Evolutionary conservation across 2,797 vertebrate genomes (phyloP), one percentile per base, ranked within the genome.

Genomic region (Vespertilio murinus): DNA sequence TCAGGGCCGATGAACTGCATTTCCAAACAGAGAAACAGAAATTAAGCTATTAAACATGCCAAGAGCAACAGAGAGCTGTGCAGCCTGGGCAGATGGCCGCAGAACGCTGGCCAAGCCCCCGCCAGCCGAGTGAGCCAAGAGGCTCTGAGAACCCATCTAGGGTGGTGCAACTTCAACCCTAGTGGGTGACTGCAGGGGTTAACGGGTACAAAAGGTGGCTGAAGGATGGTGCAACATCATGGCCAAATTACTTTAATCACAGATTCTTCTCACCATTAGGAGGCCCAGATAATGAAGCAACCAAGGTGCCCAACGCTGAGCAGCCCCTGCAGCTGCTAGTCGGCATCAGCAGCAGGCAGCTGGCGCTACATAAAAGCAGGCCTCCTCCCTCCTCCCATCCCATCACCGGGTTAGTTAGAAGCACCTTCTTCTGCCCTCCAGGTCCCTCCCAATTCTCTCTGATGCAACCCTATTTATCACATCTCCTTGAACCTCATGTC

Each of bases 31-130:
- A 97, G 95, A 97, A 93, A 94, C 75, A 96, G 93, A 95, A 96
- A 97, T 97, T 94, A 95, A 97, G 96, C 96, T 82, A 90, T 97
- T 96, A 92, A 79, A 85, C 90, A 79, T 90, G 97, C 96, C 97
- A 97, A 96, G 78, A 94, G 92, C 93, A 96, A 95, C 95, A 94
- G 90, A 88, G 95, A 75, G 95, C 90, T 79, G 6, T 61, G 84
- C 91, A 94, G 95, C 45, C 64, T 64, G 95, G 91, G 93, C 95
- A 96, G 95, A 95, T 89, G 89, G 94, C 89, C 7, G 2, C 64
- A 33, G 45, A 91, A 69, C 0, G 0, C 77, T 33, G 30, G 91
- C 94, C 38, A 65, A 77, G 79, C 47, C 82, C 78, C 70, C 77
- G 82, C 3, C 73, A 52, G 93, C 23, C 5, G 35, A 83, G 70